Evolutionary conservation across 2,888 invertebrate genomes (phyloP), one percentile per base, ranked within the genome.

Genomic region (Zygaena filipendulae): DNA sequence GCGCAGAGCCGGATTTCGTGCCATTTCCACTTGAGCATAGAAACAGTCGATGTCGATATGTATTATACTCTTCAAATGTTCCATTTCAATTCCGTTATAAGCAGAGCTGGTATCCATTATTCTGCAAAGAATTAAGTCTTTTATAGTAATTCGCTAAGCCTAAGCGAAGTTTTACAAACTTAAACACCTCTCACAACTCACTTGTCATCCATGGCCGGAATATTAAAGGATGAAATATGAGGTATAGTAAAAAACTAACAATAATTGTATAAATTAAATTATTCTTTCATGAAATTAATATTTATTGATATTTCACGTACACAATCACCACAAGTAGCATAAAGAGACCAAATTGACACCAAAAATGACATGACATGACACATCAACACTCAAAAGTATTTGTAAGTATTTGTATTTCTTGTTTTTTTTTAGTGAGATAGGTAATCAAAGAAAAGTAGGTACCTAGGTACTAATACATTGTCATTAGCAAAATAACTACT

Each of bases 21-120:
- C 59, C 82, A 88, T 90, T 70, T 92, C 92, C 40, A 92, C 91
- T 82, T 92, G 92, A 35, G 92, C 92, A 69, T 92, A 92, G 69
- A 90, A 92, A 60, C 88, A 92, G 61, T 92, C 92, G 56, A 91
- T 81, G 58, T 92, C 92, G 47, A 92, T 77, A 59, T 92, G 92
- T 50, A 92, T 83, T 43, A 92, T 88, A 36, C 85, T 85, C 50
- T 84, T 84, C 29, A 83, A 72, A 63, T 91, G 91, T 38, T 69
- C 71, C 38, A 49, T 59, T 36, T 59, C 61, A 42, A 50, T 50
- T 40, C 69, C 66, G 39, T 58, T 56, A 51, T 52, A 63, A 46
- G 63, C 53, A 46, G 74, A 69, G 59, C 70, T 62, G 58, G 69
- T 64, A 59, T 77, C 77, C 77, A 79, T 79, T 59, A 52, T 70